phyloP scores from a whole-genome alignment of 2,888 invertebrate species.

The Ametastegia equiseti region DNA sequence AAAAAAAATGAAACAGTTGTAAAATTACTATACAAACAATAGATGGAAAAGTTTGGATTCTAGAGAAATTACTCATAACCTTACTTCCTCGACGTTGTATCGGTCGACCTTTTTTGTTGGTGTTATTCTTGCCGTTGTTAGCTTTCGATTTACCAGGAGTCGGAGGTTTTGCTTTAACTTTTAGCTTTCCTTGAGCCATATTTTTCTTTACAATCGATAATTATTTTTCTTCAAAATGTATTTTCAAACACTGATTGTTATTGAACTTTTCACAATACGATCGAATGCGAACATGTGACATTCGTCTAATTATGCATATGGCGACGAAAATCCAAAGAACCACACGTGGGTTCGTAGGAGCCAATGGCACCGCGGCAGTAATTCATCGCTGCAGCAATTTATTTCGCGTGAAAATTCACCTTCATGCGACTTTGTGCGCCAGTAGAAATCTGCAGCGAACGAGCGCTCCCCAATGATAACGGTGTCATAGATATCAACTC shows the following conservation, averaged over 20 bases:
- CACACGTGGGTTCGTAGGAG: too few relatives aligned
- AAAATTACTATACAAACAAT: constrained; percentile 16
- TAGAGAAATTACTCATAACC: constrained; percentile 64
- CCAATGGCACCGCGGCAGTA: too few relatives aligned
- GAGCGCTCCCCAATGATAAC: too few relatives aligned
- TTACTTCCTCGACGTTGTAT: constrained; percentile 81
- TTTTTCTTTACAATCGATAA: constrained; percentile 74
- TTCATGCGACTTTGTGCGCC: too few relatives aligned
- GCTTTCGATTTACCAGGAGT: constrained; percentile 76
- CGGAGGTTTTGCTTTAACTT: constrained; percentile 82
- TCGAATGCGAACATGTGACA: not conserved
- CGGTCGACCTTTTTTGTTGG: constrained; percentile 78
- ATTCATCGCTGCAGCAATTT: too few relatives aligned
- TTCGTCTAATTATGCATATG: not conserved
- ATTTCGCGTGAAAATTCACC: too few relatives aligned
- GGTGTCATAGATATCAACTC: too few relatives aligned
- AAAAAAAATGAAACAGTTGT: not conserved
- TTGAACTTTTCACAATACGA: not conserved
- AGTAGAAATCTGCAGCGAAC: too few relatives aligned
- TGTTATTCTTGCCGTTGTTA: constrained; percentile 65
- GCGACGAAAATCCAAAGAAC: not conserved
- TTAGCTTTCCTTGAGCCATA: constrained; percentile 85
- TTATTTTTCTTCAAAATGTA: constrained; percentile 61
- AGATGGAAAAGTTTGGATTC: constrained; percentile 29
- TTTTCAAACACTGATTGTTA: not conserved